Base-by-base conservation (phyloP, 2,113 vertebrate genomes). In the Elephas maximus region DNA sequence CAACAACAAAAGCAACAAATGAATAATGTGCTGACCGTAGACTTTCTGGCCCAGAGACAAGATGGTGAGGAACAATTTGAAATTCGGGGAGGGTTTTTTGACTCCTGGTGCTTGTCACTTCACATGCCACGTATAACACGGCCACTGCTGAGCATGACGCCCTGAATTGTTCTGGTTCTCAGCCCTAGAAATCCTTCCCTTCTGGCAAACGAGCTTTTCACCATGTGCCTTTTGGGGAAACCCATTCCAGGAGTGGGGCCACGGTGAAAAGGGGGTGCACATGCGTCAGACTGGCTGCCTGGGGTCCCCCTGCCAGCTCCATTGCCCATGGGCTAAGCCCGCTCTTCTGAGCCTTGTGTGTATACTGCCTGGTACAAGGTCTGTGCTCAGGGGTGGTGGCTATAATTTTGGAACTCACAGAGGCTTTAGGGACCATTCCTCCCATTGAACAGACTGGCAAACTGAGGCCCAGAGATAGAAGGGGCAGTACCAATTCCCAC, bases 111-210 rank as follows among this genome's bases (percentile, higher is more conserved):
- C 23, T 7, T 8, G 15, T 63, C n/a, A 44, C 48, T 4, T 51
- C 63, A 24, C 24, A 8, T 26, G 20, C 24, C 17, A 1, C 1
- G 1, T 7, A 41, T 20, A 6, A 11, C 71, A 41, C 41, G 77
- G 17, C 48, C 51, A 2, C 2, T 24, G 23, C 26, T 7, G 30
- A 41, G n/a, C 0, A 0, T 17, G 45, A 51, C 2, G 11, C 3
- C 9, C 28, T 51, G 2, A 41, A 1, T 18, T 8, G 1, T 44
- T 73, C n/a, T 67, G 28, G 53, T 14, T 6, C 45, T 53, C 28
- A 62, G 60, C 30, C 74, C 65, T 11, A 53, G 81, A 90, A 80
- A 51, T 37, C 30, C 0, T 0, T 67, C 80, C 90, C 20, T 78
- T 82, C 45, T 12, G 41, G 37, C 51, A 51, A 78, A 69, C 26